Evolutionary conservation across 2,888 invertebrate species (phyloP).

Genomic region (Crematogaster levior): DNA sequence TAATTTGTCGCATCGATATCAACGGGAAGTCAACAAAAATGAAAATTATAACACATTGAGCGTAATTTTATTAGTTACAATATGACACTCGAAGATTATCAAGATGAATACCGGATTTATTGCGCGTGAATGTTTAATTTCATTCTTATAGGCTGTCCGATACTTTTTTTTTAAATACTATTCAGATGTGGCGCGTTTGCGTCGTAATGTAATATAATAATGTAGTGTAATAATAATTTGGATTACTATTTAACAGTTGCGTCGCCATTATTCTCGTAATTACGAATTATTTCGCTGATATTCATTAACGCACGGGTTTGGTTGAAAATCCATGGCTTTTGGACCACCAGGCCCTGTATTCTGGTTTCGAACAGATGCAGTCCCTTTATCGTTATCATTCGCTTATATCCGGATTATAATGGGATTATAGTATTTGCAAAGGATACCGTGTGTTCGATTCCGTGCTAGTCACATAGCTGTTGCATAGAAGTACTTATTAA

Average conservation of each 20-base stretch:
- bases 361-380: constrained; percentile 23
- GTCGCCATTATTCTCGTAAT: constrained; percentile 56
- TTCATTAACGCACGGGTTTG: constrained; percentile 41
- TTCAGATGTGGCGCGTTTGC: constrained; percentile 39
- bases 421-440: constrained; percentile 26
- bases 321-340: constrained; percentile 32
- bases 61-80: constrained; percentile 1
- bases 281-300: constrained; percentile 60
- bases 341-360: background rate
- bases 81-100: background rate
- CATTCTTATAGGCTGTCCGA: background rate
- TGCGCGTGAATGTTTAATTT: constrained; percentile 19
- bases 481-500: constrained; percentile 30
- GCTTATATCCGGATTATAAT: constrained; percentile 41
- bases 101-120: constrained; percentile 8
- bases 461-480: background rate
- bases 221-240: constrained; percentile 64
- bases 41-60: background rate
- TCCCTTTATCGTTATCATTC: constrained; percentile 46
- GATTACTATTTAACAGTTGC: constrained; percentile 54
- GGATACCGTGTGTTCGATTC: constrained; percentile 31
- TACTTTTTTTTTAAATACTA: constrained; percentile 16
- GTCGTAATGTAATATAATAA: too few relatives aligned
- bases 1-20: constrained; percentile 13
- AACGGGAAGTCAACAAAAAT: background rate